Base-by-base conservation (phyloP, 92 coral and sea anemone genomes). In the Metridium senile region DNA sequence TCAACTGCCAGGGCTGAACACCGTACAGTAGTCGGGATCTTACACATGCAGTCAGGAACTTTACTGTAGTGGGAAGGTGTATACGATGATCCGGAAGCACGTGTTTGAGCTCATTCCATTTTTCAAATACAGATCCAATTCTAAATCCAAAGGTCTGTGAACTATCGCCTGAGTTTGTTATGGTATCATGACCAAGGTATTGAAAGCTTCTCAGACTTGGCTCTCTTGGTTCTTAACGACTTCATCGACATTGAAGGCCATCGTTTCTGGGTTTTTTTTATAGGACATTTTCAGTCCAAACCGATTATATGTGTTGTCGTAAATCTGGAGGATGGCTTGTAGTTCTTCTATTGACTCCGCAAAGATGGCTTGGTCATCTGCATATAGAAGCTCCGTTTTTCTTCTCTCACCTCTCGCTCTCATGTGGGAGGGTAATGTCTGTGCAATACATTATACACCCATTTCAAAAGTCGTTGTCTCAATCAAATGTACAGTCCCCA, bases 81-180 rank as follows among this genome's bases (percentile, higher is more conserved):
- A 70, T 70, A 51, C 35, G 58, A 29, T 46, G 74, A 33, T 70
- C 74, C 43, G 74, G 34, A 11, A 70, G 58, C 17, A 70, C 58
- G 43, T 70, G 58, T 46, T 70, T 70, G 21, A 70, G 43, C 23
- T 65, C 70, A 31, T 65, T 65, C 70, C 70, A 65, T 19, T 65
- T 65, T 31, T 65, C 70, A 70, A 35, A 70, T 33, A 47, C 74
- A 33, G 74, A 70, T 26, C 74, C 74, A 25, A 70, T 70, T 70
- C 74, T 70, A 27, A n/a, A 47, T 23, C 74, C 74, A 70, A 43
- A 23, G 56, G 58, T 28, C 74, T 70, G 32, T 30, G 74, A n/a
- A 2, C 26, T 43, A 2, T 70, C 61, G 29, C 56, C 11, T 1
- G 58, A n/a, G 45, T 65, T 65, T 27, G 70, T 27, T 39, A 65